These are phyloP conservation scores for Larimichthys polyactis DNA, from an alignment of 2,113 vertebrate species.

Conservation along the genomic window DNA sequence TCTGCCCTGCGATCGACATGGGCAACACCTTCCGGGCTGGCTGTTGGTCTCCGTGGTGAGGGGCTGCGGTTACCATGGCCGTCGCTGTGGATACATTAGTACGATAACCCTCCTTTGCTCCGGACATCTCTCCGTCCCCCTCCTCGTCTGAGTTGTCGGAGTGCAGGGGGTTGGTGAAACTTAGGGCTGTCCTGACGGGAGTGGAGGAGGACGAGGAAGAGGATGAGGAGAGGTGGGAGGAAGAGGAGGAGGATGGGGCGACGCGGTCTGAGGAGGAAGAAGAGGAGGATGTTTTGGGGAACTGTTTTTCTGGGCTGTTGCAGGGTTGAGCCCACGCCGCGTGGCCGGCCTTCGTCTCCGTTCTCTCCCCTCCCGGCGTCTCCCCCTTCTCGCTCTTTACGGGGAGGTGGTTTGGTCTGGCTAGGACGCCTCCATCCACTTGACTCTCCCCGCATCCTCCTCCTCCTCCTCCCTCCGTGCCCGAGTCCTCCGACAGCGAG, in stretches of 20 bases:
- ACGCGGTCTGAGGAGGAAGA: conserved; percentile 74
- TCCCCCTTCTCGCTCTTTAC: conserved; percentile 83
- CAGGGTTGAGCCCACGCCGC: conserved; percentile 79
- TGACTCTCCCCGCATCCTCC: conserved; percentile 72
- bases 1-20: conserved; percentile 92
- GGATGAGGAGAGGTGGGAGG: conserved; percentile 71
- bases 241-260: conserved; percentile 67
- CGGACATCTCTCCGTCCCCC: conserved; percentile 82
- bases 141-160: conserved; percentile 94
- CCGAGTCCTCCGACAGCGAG: conserved; percentile 86
- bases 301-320: conserved; percentile 80
- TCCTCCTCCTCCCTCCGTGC: conserved; percentile 75
- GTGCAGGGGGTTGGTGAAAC: conserved; percentile 97
- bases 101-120: conserved; percentile 43
- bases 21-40: conserved; percentile 89
- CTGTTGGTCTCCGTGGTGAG: conserved; percentile 81
- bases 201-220: conserved; percentile 71
- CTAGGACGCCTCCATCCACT: conserved; percentile 72
- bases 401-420: conserved; percentile 91
- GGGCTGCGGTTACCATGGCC: conserved; percentile 86
- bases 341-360: conserved; percentile 83
- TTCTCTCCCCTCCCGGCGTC: conserved; percentile 23
- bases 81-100: conserved; percentile 89
- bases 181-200: conserved; percentile 87
- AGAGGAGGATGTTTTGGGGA: conserved; percentile 73